Conservation (phyloP, 2,113 vertebrate species). For the Nyctibius bracteatus region DNA sequence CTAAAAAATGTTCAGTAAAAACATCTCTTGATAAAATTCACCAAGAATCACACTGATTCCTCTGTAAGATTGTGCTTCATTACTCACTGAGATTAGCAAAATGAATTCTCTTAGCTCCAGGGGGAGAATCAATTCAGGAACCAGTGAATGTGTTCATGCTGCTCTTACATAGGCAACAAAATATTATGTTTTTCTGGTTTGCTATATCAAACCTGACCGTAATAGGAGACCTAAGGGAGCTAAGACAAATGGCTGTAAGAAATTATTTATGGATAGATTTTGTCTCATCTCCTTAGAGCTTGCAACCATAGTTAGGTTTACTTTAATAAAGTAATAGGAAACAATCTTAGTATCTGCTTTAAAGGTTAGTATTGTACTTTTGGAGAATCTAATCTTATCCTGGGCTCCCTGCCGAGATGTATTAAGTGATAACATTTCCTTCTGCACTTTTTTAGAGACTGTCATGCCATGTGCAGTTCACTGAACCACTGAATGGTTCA, state of each 20-base stretch:
- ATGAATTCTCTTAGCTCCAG: background rate
- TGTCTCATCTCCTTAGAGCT: background rate
- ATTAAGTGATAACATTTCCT: background rate
- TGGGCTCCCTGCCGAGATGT: background rate
- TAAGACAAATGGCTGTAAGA: background rate
- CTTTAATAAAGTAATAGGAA: background rate
- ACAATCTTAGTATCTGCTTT: background rate
- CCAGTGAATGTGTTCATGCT: background rate
- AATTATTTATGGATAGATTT: conserved; percentile 9
- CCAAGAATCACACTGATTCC: background rate
- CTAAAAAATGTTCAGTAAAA: background rate
- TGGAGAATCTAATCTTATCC: background rate
- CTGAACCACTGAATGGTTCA: background rate
- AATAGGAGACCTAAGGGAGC: background rate
- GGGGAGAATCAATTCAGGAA: background rate
- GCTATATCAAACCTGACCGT: background rate
- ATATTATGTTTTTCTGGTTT: background rate
- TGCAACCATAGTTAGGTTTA: background rate
- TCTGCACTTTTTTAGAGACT: background rate
- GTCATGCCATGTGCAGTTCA: background rate
- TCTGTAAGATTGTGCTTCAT: background rate
- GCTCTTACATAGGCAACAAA: background rate
- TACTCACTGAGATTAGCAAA: background rate
- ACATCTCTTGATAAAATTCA: background rate
- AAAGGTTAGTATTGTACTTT: background rate